A percentile compares a stretch with the other conserved stretches of the same genome.
These are phyloP conservation scores for Calycopis cecrops DNA, from an alignment of 1,140 invertebrate genomes.

Conservation along the genomic window DNA sequence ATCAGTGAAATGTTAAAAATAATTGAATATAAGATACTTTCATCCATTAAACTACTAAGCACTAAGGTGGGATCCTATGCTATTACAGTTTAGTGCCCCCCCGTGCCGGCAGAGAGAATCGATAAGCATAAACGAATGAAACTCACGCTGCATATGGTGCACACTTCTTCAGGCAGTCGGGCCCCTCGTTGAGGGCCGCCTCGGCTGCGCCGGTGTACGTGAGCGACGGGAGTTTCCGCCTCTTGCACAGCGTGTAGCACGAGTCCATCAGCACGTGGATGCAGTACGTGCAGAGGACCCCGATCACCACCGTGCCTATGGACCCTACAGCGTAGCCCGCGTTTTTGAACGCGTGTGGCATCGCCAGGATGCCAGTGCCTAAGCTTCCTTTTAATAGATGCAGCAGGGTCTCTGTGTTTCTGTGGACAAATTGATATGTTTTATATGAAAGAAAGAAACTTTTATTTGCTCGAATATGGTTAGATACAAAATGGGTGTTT, in stretches of 20 bases:
- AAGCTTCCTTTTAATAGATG: constrained; percentile 82
- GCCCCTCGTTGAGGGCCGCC: constrained; percentile 82
- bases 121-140: no score
- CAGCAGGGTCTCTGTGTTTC: constrained; percentile 79
- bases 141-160: constrained; percentile 77
- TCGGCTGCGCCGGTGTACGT: constrained; percentile 83
- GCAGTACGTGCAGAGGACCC: constrained; percentile 81
- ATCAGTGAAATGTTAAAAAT: no score
- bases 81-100: no score
- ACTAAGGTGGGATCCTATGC: no score
- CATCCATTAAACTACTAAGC: no score
- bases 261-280: constrained; percentile 80
- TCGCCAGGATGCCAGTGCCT: constrained; percentile 85
- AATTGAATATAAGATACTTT: no score
- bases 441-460: no score
- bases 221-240: constrained; percentile 78
- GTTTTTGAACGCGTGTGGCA: constrained; percentile 83
- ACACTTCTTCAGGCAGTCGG: constrained; percentile 74
- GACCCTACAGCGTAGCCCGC: constrained; percentile 80
- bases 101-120: no score
- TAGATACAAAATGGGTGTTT: no score
- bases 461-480: no score
- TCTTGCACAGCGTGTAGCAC: constrained; percentile 67
- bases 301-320: constrained; percentile 78
- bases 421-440: constrained; percentile 39